Conservation (phyloP, 2,797 vertebrate genomes). For the Hyperoplus lanceolatus region DNA sequence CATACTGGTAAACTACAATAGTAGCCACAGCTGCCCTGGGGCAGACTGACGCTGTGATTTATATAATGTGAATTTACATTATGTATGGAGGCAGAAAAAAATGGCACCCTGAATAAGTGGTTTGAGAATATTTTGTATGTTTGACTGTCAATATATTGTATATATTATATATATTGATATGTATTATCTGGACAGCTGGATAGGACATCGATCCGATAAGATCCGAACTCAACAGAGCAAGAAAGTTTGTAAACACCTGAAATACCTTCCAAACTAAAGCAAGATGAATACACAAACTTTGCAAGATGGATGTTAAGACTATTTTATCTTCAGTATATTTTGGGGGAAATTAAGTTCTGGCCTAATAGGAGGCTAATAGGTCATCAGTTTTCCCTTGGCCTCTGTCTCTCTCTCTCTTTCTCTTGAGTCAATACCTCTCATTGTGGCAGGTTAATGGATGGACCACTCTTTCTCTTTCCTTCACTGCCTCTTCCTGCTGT, state of each 20-base stretch:
- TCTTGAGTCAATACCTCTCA: conserved; percentile 65
- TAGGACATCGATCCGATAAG: conserved; percentile 9
- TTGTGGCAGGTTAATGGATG: conserved; percentile 77
- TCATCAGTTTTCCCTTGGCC: conserved; percentile 66
- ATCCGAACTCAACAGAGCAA: conserved; percentile 14
- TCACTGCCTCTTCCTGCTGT: conserved; percentile 51
- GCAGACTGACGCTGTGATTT: conserved; percentile 17
- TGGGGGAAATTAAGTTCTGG: conserved; percentile 60
- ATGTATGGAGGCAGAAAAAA: conserved; percentile 14
- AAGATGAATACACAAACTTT: conserved; percentile 47
- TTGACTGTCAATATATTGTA: conserved; percentile 6
- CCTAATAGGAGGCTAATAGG: conserved; percentile 61
- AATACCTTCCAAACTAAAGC: conserved; percentile 28
- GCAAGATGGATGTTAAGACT: conserved; percentile 15
- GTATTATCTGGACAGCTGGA: conserved; percentile 9
- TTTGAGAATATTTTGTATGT: conserved; percentile 19
- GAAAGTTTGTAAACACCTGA: background rate
- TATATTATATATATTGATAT: conserved; percentile 17
- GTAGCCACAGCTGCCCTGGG: too few relatives aligned
- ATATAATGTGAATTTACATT: conserved; percentile 21
- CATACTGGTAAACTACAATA: too few relatives aligned
- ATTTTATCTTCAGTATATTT: conserved; percentile 52
- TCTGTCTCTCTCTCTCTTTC: conserved; percentile 49
- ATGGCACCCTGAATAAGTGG: background rate
- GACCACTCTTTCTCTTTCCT: conserved; percentile 66